Evolutionary conservation across 2,113 vertebrate genomes (phyloP).

Genomic region (Euleptes europaea): DNA sequence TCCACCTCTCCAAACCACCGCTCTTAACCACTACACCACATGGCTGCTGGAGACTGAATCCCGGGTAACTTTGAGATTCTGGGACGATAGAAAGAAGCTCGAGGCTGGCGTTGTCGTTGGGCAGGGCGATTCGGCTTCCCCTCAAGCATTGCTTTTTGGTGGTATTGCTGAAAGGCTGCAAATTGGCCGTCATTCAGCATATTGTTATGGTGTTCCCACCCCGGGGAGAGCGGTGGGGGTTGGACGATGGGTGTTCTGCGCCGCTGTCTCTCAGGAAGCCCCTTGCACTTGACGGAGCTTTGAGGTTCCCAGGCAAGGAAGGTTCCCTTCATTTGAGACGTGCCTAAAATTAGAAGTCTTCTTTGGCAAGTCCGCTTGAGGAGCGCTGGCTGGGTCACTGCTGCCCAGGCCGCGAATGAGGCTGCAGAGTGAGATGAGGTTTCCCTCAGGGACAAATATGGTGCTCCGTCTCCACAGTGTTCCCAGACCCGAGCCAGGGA

Average conservation of each 20-base stretch:
- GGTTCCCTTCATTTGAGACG: not conserved
- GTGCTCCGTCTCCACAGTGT: not conserved
- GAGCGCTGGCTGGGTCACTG: not conserved
- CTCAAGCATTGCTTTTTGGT: too few species aligned
- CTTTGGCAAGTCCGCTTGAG: not conserved
- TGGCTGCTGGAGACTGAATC: too few species aligned
- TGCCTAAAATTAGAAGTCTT: not conserved
- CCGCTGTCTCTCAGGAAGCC: not conserved
- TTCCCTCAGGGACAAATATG: conserved; percentile 20
- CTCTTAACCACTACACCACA: too few species aligned
- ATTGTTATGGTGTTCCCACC: too few species aligned
- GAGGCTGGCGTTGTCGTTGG: too few species aligned
- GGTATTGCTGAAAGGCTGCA: too few species aligned
- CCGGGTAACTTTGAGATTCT: too few species aligned
- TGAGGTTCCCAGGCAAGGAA: not conserved
- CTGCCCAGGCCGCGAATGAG: conserved; percentile 16
- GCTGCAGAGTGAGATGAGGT: conserved; percentile 11
- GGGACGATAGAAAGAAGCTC: too few species aligned
- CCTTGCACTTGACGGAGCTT: not conserved
- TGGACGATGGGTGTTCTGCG: not conserved
- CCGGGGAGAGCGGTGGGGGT: too few species aligned
- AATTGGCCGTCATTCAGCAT: too few species aligned
- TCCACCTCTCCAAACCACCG: too few species aligned
- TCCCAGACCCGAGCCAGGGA: conserved; percentile 4
- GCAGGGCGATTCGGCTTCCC: too few species aligned